Base-by-base conservation (phyloP, 1,140 invertebrate species). In the Lepidurus apus region DNA sequence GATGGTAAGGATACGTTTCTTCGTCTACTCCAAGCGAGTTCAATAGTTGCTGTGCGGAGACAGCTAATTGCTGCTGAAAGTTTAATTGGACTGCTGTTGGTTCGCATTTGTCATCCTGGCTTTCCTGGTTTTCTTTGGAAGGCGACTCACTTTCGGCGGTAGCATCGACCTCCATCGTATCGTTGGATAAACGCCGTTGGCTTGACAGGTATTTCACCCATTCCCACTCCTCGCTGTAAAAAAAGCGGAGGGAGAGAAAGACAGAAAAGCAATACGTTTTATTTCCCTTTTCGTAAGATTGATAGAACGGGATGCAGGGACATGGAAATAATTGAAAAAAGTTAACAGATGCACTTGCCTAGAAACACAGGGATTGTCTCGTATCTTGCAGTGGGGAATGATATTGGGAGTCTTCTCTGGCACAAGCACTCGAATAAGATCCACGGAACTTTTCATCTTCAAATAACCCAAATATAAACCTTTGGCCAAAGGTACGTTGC, bases 381-480 rank as follows among this genome's bases (percentile, higher is more conserved):
- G 88, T 74, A 98, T 91, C 85, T 96, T 95, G 79, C 91, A 92
- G 86, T 96, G 93, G 3, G 96, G 97, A 80, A 98, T 88, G 80
- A 97, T 92, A 85, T 97, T 98, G 10, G 97, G 97, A 0, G 92
- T 91, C 83, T 94, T 93, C 44, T 92, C 88, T 0, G 95, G 93
- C 21, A 98, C 96, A 1, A 98, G 90, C n/a, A 98, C 91, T 82
- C 95, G 91, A 45, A 98, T 93, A 5, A 94, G 89, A 85, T 98
- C 96, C 75, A 98, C 93, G 7, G 95, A 96, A 82, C 93, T 97
- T 82, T 96, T 94, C 88, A 98, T 91, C 84, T 98, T 98, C 73
- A 98, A 87, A 85, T 98, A 99, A 24, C 95, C 95, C 79, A 98
- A 86, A 85, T 99, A 98, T 7, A 99, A 87, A 0, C 97, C 97